Conservation (phyloP, 2,113 vertebrate genomes). For the Mustela lutreola region DNA sequence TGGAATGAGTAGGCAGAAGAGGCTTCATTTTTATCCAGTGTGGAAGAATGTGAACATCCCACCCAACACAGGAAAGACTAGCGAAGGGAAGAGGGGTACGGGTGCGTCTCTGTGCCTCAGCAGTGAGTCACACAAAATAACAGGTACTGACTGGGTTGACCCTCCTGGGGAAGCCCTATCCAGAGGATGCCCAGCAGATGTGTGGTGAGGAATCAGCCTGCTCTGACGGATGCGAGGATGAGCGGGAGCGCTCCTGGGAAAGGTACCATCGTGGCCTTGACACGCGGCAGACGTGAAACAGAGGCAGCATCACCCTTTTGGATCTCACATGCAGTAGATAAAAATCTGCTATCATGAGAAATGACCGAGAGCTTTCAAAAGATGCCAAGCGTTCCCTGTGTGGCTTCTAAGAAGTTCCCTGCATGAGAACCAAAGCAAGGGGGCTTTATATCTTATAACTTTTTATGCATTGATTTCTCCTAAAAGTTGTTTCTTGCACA, state of each 20-base stretch:
- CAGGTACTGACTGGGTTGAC: not conserved
- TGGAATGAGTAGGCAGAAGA: slow-evolving; percentile 64
- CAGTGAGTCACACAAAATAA: not conserved
- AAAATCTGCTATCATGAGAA: not conserved
- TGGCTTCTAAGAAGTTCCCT: slow-evolving; percentile 8
- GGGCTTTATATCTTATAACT: not conserved
- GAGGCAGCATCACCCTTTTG: not conserved
- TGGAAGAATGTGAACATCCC: slow-evolving; percentile 30
- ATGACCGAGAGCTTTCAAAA: not conserved
- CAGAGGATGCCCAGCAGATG: not conserved
- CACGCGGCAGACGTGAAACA: not conserved
- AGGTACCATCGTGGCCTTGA: not conserved
- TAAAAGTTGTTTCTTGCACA: slow-evolving; percentile 46
- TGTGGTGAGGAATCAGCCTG: not conserved
- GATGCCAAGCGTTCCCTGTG: not conserved
- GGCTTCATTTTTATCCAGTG: slow-evolving; percentile 65
- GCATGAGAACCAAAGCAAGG: slow-evolving; percentile 41
- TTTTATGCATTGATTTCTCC: not conserved
- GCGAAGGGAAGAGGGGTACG: not conserved
- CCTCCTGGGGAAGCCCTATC: not conserved
- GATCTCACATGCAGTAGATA: not conserved
- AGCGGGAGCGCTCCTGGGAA: not conserved
- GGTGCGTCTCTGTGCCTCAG: not conserved
- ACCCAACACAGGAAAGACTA: not conserved
- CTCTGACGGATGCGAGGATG: not conserved